Percentiles rank a stretch among this genome's conserved stretches.
Conservation (phyloP, 2,113 vertebrate species). For the Hippocampus barbouri region DNA sequence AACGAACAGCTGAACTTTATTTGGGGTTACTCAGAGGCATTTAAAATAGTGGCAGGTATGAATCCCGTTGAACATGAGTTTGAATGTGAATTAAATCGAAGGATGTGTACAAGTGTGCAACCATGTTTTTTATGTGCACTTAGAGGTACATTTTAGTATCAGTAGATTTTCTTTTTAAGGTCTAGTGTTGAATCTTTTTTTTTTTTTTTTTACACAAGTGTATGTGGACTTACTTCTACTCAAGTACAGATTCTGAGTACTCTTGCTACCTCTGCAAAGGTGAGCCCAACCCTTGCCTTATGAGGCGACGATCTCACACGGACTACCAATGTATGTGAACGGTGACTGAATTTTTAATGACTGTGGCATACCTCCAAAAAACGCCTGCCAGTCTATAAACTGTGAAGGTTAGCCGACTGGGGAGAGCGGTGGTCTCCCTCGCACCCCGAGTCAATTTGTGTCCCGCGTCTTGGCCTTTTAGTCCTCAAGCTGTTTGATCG, state of each 20-base stretch:
- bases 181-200: too few relatives aligned
- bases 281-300: conserved; percentile 44
- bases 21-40: too few relatives aligned
- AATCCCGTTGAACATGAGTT: too few relatives aligned
- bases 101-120: too few relatives aligned
- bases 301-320: conserved; percentile 39
- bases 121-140: too few relatives aligned
- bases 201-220: background rate
- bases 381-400: conserved; percentile 47
- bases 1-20: too few relatives aligned
- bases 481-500: conserved; percentile 61
- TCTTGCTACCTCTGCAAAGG: conserved; percentile 26
- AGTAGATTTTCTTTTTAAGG: background rate
- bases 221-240: background rate
- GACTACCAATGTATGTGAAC: conserved; percentile 45
- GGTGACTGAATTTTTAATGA: conserved; percentile 51
- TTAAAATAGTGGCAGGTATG: too few relatives aligned
- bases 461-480: conserved; percentile 55
- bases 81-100: too few relatives aligned
- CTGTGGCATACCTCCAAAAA: conserved; percentile 47
- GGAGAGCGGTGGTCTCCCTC: conserved; percentile 25
- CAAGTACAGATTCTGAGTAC: background rate
- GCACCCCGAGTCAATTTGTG: conserved; percentile 53
- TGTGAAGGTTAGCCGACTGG: conserved; percentile 55
- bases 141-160: background rate